A percentile compares a stretch with the other conserved stretches of the same genome.
phyloP scores from a whole-genome alignment of 2,797 vertebrate genomes.

The Pseudotriccus pelzelni region DNA sequence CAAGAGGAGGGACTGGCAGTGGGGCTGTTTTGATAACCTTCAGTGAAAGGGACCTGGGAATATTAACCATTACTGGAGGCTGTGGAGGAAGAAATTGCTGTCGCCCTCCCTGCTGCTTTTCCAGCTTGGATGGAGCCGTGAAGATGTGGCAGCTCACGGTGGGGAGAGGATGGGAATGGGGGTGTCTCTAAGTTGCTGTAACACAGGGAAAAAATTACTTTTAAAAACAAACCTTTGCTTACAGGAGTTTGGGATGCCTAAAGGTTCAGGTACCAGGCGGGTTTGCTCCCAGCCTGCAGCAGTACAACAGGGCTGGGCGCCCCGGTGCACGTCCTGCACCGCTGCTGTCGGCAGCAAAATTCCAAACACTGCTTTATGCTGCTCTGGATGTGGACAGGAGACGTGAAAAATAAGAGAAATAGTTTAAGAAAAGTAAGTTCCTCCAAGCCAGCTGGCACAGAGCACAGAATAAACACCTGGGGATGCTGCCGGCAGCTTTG shows the following conservation, averaged over 20 bases:
- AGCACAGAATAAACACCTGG: neutral
- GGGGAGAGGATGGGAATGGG: neutral
- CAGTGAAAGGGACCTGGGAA: neutral
- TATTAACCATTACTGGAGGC: neutral
- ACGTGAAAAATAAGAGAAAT: neutral
- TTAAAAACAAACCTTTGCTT: neutral
- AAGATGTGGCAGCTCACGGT: fast-evolving
- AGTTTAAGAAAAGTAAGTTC: neutral
- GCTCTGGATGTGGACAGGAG: neutral
- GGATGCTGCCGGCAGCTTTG: neutral
- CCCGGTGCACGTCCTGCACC: fast-evolving
- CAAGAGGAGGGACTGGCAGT: neutral
- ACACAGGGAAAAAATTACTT: neutral
- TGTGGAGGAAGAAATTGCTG: neutral
- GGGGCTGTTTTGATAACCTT: slow-evolving; percentile 9
- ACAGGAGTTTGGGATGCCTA: neutral
- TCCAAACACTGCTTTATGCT: neutral
- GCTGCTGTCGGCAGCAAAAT: fast-evolving
- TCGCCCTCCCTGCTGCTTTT: neutral
- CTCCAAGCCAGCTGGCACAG: neutral
- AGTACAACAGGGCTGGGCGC: neutral
- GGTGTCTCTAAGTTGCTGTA: neutral
- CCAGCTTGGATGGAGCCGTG: fast-evolving
- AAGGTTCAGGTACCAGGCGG: neutral
- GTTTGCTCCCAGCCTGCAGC: neutral